phyloP scores from a whole-genome alignment of 2,113 vertebrate genomes.

The Pelecanus crispus region DNA sequence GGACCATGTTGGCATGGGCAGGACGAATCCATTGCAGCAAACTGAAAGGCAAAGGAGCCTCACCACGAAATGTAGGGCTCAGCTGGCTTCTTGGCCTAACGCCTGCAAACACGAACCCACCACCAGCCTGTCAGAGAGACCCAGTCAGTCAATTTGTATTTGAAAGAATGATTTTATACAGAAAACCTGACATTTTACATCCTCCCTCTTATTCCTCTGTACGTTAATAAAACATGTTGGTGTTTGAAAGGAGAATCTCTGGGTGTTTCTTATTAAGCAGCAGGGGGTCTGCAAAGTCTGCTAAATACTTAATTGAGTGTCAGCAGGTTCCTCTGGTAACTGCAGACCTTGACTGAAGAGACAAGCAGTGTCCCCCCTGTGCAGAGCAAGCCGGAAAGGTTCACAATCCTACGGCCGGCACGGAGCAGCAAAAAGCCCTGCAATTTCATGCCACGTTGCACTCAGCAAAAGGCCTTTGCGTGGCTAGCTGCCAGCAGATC shows the following conservation, averaged over 20 bases:
- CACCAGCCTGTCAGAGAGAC: neutral
- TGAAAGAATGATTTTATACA: neutral
- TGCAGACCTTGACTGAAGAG: neutral
- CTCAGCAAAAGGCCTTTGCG: neutral
- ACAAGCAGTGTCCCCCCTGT: neutral
- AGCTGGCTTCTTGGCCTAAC: neutral
- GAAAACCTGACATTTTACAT: neutral
- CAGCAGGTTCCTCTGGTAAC: neutral
- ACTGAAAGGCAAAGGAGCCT: neutral
- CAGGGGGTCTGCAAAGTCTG: neutral
- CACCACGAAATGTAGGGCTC: neutral
- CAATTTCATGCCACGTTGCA: neutral
- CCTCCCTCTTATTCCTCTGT: neutral
- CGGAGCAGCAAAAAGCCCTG: neutral
- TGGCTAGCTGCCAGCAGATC: neutral
- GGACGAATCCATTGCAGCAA: neutral
- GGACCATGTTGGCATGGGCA: fast-evolving
- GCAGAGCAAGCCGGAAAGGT: neutral
- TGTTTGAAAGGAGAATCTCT: neutral
- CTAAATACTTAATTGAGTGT: neutral
- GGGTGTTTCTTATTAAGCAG: neutral
- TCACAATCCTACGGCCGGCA: neutral
- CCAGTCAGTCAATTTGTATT: neutral
- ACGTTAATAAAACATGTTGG: neutral
- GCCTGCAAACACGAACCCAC: neutral